A percentile compares a stretch with the other conserved stretches of the same genome.
phyloP scores from a whole-genome alignment of 2,797 vertebrate genomes.

The Columba guinea region DNA sequence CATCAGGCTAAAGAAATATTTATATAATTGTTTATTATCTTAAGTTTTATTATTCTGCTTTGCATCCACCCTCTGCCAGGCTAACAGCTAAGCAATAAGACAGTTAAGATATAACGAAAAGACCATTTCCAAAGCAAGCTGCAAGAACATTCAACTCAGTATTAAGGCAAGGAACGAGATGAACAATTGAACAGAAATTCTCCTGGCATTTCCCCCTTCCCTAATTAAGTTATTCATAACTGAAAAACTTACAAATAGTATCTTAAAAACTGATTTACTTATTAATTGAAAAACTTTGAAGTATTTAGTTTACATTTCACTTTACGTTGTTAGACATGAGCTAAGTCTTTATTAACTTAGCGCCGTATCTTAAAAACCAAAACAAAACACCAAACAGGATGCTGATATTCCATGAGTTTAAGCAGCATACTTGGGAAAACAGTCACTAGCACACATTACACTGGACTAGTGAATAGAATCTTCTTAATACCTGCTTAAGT shows the following conservation, averaged over 20 bases:
- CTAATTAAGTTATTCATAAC: background rate
- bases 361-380: background rate
- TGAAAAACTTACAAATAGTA: background rate
- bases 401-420: background rate
- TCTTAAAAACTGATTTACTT: background rate
- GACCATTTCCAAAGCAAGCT: background rate
- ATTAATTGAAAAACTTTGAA: background rate
- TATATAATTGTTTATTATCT: slow-evolving; percentile 34
- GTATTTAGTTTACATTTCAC: background rate
- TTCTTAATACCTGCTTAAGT: background rate
- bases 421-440: background rate
- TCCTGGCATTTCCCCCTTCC: background rate
- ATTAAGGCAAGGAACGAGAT: background rate
- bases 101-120: background rate
- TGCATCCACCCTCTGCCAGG: background rate
- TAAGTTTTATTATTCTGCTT: slow-evolving; percentile 13
- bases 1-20: slow-evolving; percentile 81
- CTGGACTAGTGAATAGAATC: background rate
- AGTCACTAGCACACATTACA: background rate
- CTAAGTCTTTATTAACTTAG: background rate
- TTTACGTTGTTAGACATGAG: background rate
- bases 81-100: slow-evolving; percentile 2
- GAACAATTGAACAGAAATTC: background rate
- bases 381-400: background rate
- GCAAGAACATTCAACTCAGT: background rate